Percentiles rank a stretch among this genome's conserved stretches.
phyloP scores from a whole-genome alignment of 2,888 invertebrate genomes.

The Pardosa pseudoannulata region DNA sequence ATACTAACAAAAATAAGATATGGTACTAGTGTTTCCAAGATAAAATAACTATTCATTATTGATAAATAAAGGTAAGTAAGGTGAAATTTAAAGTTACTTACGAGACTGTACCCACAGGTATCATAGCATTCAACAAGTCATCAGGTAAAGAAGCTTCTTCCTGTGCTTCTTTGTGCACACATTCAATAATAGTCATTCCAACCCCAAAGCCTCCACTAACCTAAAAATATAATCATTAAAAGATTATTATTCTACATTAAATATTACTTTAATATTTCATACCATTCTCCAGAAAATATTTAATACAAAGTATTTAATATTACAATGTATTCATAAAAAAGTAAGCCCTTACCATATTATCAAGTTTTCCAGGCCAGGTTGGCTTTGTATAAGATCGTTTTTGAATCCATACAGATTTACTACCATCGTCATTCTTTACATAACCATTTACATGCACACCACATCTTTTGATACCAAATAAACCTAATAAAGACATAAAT shows the following conservation, averaged over 20 bases:
- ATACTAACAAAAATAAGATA: no score
- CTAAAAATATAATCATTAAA: conserved; percentile 75
- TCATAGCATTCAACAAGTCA: conserved; percentile 85
- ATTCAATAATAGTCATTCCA: conserved; percentile 91
- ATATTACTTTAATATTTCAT: no score
- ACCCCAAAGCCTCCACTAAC: conserved; percentile 93
- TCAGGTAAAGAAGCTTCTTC: conserved; percentile 94
- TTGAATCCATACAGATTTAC: conserved; percentile 92
- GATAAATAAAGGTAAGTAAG: no score
- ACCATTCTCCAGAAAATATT: no score
- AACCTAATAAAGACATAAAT: conserved; percentile 78
- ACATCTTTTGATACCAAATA: conserved; percentile 95
- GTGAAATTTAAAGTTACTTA: conserved; percentile 79
- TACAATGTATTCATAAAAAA: no score
- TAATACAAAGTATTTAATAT: no score
- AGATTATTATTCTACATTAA: no score
- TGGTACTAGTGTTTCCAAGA: no score
- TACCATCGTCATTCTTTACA: conserved; percentile 88
- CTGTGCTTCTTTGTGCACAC: conserved; percentile 93
- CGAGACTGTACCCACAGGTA: conserved; percentile 89
- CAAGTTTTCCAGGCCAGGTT: conserved; percentile 97
- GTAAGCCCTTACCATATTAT: conserved; percentile 83
- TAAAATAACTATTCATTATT: no score
- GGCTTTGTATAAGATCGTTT: conserved; percentile 93
- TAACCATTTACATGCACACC: conserved; percentile 97